Evolutionary conservation across 2,113 vertebrate species (phyloP), one percentile per base, ranked within the genome.

Genomic region (Acrocephalus arundinaceus): DNA sequence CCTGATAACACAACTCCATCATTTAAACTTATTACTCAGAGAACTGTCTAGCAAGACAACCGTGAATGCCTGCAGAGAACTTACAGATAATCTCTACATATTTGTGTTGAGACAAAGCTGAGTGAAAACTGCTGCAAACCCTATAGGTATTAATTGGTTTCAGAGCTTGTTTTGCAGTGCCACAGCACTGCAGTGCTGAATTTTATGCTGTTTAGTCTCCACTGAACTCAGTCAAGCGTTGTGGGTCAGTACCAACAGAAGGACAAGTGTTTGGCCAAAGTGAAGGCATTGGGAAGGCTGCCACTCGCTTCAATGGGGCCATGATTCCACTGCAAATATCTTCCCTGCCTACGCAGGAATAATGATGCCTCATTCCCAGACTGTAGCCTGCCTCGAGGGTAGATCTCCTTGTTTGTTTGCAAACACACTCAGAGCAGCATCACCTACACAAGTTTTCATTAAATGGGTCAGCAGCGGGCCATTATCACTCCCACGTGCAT

Each of bases 351-450:
- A 86, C 76, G 5, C 65, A 78, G 0, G 3, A 52, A 37, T 37
- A 75, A 61, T 3, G 52, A 65, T 62, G 58, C 71, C 61, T 39
- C 87, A 43, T 58, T 74, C 73, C 51, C 79, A 67, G 90, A 28
- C 55, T 52, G 43, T 1, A 48, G 68, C 59, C 51, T 78, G 85
- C 85, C 92, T 67, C 10, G 1, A 16, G 67, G 79, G 61, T 11
- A 13, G 21, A 79, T 15, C 70, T 49, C 66, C 46, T 19, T 90
- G 77, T 70, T 91, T 90, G 94, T 91, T 92, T 88, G 93, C 88
- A 84, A 88, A 86, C 92, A 93, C 39, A 3, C 20, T 37, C 31
- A 9, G 77, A 86, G 80, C 65, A 46, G 79, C 92, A 55, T 49
- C 93, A 89, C 82, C 90, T 84, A 81, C 72, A 68, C 65, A 33